phyloP scores from a whole-genome alignment of 2,113 vertebrate species.

The Rissa tridactyla region DNA sequence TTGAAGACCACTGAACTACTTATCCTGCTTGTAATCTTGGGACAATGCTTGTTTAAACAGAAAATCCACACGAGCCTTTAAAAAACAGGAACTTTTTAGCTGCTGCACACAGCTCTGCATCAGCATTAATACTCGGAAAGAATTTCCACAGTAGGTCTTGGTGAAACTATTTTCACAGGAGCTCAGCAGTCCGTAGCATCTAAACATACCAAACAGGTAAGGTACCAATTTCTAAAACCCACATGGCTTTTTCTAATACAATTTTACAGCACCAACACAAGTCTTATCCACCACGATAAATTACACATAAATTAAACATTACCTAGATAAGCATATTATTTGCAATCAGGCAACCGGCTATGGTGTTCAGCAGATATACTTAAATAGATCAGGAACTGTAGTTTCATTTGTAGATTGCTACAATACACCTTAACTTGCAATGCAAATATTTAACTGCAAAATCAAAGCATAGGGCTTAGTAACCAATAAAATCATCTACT shows the following conservation, averaged over 20 bases:
- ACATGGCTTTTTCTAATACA: neutral
- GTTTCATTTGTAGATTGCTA: neutral
- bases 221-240: neutral
- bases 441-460: conserved; percentile 14
- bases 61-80: neutral
- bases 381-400: neutral
- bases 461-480: neutral
- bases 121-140: fast-evolving
- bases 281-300: neutral
- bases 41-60: neutral
- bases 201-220: neutral
- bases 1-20: neutral
- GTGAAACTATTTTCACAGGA: neutral
- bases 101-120: neutral
- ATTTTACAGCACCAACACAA: neutral
- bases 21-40: neutral
- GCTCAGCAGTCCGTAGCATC: neutral
- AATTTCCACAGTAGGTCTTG: neutral
- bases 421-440: neutral
- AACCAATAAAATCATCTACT: neutral
- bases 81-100: neutral
- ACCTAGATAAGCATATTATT: neutral
- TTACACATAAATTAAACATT: neutral
- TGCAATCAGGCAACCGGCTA: neutral
- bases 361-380: neutral